A percentile compares a stretch with the other conserved stretches of the same genome.
These are phyloP conservation scores for Mormyrus hasselquistii DNA, from an alignment of 2,797 vertebrate species.

Conservation along the genomic window DNA sequence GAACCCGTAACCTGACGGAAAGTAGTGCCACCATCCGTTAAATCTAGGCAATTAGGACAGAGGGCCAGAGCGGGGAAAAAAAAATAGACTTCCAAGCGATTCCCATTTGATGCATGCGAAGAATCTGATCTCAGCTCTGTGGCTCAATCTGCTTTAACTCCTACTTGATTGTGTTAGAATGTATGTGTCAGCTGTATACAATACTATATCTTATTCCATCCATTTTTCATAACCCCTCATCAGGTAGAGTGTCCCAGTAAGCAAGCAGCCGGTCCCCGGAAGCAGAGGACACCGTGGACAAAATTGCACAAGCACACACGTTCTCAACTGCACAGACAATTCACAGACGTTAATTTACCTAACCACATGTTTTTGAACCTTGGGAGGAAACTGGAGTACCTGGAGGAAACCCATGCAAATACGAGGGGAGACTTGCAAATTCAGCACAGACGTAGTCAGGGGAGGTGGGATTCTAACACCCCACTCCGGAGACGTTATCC, in stretches of 20 bases:
- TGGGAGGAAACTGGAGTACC: neutral
- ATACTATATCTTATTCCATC: neutral
- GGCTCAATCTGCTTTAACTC: neutral
- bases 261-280: neutral
- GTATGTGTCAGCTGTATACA: neutral
- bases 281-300: neutral
- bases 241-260: neutral
- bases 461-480: neutral
- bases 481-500: neutral
- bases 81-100: neutral
- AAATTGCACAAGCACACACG: neutral
- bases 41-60: conserved; percentile 13
- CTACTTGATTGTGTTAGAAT: neutral
- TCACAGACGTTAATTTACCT: neutral
- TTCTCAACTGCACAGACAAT: neutral
- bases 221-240: neutral
- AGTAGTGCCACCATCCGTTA: neutral
- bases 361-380: neutral
- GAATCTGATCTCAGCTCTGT: neutral
- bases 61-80: neutral
- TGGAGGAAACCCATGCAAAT: neutral
- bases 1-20: neutral
- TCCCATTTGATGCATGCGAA: neutral
- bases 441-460: neutral
- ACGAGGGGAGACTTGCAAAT: neutral